Percentiles rank a stretch among this genome's conserved stretches.
These are phyloP conservation scores for Rapana venosa DNA, from an alignment of 2,888 invertebrate species.

Conservation along the genomic window DNA sequence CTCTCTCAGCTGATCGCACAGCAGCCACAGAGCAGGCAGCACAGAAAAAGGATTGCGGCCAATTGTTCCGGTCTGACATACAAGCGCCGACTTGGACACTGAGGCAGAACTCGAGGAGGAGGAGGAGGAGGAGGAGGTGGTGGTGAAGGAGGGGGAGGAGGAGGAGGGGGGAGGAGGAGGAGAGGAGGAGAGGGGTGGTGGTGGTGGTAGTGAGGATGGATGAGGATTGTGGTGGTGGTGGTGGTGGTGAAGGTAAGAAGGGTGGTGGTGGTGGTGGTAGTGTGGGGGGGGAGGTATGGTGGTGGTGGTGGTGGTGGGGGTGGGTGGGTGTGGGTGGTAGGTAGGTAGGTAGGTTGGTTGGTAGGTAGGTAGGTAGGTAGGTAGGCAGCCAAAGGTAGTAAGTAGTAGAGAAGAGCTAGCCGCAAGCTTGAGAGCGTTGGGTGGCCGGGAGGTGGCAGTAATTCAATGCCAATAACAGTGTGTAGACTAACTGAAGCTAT, in stretches of 20 bases:
- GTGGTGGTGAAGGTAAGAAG: neutral
- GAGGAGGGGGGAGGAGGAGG: neutral
- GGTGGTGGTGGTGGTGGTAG: too few species aligned
- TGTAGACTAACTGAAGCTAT: conserved; percentile 46
- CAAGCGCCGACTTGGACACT: conserved; percentile 18
- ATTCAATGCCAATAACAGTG: conserved; percentile 45
- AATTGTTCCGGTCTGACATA: conserved; percentile 31
- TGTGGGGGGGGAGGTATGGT: too few species aligned
- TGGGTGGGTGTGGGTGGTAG: too few species aligned
- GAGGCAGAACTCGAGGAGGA: neutral
- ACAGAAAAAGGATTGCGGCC: conserved; percentile 24
- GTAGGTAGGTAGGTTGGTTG: too few species aligned
- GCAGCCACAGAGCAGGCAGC: neutral
- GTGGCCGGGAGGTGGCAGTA: conserved; percentile 36
- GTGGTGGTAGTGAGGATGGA: neutral
- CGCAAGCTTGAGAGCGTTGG: too few species aligned
- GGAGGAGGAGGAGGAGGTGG: conserved; percentile 6
- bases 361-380: too few species aligned
- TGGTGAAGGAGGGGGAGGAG: neutral
- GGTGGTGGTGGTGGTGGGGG: too few species aligned
- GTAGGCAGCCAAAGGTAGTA: neutral
- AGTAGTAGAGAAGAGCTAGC: neutral
- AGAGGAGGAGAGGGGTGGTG: neutral
- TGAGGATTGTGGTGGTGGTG: neutral
- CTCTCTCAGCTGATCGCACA: conserved; percentile 35